Percentiles rank a stretch among this genome's conserved stretches.
phyloP scores from a whole-genome alignment of 1,140 invertebrate genomes.

The Pygmarrhopalites habei region DNA sequence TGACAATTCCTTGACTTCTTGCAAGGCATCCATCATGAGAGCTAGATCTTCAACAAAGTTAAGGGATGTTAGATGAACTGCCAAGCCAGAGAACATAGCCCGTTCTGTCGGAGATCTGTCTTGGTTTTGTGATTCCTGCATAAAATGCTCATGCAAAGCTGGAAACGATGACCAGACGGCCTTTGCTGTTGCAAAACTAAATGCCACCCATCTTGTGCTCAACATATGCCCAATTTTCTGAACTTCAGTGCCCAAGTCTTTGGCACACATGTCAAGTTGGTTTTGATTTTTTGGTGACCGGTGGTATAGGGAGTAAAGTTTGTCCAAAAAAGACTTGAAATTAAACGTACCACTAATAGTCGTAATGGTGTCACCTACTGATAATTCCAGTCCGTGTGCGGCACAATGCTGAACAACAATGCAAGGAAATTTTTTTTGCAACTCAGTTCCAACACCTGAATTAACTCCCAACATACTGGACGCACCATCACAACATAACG shows the following conservation, averaged over 20 bases:
- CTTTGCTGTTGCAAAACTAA: background rate
- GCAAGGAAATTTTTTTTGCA: too few species aligned
- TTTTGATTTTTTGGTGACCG: background rate
- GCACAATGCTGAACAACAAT: background rate
- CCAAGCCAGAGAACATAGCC: too few species aligned
- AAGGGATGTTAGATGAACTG: too few species aligned
- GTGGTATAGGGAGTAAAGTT: background rate
- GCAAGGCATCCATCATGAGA: too few species aligned
- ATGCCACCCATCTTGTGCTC: background rate
- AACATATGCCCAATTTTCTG: background rate
- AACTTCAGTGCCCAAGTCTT: background rate
- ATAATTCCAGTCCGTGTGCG: background rate
- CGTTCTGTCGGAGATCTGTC: too few species aligned
- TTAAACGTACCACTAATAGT: background rate
- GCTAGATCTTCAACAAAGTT: too few species aligned
- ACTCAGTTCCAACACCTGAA: background rate
- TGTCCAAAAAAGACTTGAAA: background rate
- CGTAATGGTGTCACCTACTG: background rate
- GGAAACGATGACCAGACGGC: background rate
- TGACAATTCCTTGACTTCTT: too few species aligned
- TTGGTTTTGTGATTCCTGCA: too few species aligned
- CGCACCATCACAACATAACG: background rate
- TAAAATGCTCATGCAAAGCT: slow-evolving; percentile 47
- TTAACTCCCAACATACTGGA: background rate
- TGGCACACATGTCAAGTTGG: background rate